Conservation (phyloP, 2,797 vertebrate species). For the Uromys caudimaculatus region DNA sequence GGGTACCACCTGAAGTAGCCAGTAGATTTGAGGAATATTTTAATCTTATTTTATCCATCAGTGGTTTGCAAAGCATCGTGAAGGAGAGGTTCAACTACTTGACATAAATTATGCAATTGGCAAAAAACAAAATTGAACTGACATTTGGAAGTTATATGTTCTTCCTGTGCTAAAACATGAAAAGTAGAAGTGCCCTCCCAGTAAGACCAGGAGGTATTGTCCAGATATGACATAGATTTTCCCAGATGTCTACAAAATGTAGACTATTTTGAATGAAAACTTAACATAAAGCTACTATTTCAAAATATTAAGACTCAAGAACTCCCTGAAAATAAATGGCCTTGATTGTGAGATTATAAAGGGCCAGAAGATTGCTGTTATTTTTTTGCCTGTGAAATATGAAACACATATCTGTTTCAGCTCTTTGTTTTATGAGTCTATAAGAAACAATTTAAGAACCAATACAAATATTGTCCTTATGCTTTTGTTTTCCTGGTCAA, state of each 20-base stretch:
- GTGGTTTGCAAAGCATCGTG: background rate
- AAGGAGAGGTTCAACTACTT: background rate
- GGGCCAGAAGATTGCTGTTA: background rate
- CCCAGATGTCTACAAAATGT: too few species aligned
- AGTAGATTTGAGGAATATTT: background rate
- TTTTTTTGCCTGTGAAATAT: background rate
- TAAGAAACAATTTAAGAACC: background rate
- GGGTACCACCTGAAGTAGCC: background rate
- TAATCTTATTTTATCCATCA: background rate
- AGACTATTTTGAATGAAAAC: too few species aligned
- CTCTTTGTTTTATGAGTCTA: background rate
- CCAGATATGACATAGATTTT: too few species aligned
- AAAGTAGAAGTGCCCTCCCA: background rate
- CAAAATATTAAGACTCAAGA: too few species aligned
- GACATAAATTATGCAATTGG: too few species aligned
- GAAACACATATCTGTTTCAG: background rate
- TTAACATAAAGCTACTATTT: too few species aligned
- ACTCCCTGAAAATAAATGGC: background rate
- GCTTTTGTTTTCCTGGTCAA: background rate
- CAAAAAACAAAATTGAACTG: background rate
- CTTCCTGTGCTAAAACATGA: background rate
- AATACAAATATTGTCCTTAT: background rate
- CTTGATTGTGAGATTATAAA: background rate
- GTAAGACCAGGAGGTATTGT: too few species aligned
- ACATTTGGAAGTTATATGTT: background rate